phyloP scores from a whole-genome alignment of 2,113 vertebrate species.

The Ammospiza nelsoni region DNA sequence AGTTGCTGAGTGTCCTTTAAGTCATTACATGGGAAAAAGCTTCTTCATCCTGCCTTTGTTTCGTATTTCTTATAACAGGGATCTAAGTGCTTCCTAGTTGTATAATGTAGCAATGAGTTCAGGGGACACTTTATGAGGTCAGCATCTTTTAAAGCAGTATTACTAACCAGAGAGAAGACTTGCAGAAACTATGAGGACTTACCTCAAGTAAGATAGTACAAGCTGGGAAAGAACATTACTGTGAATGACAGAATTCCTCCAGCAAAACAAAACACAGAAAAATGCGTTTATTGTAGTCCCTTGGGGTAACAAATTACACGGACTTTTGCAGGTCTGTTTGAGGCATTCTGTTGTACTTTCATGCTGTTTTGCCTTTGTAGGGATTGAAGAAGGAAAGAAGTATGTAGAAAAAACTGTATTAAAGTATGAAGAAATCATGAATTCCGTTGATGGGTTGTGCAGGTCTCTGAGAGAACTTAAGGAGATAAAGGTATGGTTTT shows the following conservation, averaged over 20 bases:
- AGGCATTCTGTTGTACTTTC: neutral
- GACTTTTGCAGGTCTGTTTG: neutral
- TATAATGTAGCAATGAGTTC: neutral
- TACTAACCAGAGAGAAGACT: neutral
- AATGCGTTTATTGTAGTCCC: neutral
- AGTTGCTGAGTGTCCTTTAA: neutral
- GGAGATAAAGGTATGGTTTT: conserved; percentile 81
- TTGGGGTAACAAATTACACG: neutral
- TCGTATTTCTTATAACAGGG: neutral
- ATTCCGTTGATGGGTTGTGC: conserved; percentile 84
- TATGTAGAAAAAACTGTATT: conserved; percentile 82
- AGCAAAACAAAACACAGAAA: neutral
- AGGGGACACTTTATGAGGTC: neutral
- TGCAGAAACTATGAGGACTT: neutral
- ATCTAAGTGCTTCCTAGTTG: neutral
- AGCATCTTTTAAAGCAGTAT: neutral
- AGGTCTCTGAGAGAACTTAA: conserved; percentile 82
- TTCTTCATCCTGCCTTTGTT: neutral
- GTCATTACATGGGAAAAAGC: neutral
- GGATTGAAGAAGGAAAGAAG: conserved; percentile 86
- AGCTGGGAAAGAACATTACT: neutral
- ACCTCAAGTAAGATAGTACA: neutral
- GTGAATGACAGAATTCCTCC: neutral
- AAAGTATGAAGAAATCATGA: conserved; percentile 86
- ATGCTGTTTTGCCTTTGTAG: conserved; percentile 58